Percentiles rank a stretch among this genome's conserved stretches.
Evolutionary conservation across 1,140 invertebrate genomes (phyloP).

Genomic region (Daktulosphaira vitifoliae): DNA sequence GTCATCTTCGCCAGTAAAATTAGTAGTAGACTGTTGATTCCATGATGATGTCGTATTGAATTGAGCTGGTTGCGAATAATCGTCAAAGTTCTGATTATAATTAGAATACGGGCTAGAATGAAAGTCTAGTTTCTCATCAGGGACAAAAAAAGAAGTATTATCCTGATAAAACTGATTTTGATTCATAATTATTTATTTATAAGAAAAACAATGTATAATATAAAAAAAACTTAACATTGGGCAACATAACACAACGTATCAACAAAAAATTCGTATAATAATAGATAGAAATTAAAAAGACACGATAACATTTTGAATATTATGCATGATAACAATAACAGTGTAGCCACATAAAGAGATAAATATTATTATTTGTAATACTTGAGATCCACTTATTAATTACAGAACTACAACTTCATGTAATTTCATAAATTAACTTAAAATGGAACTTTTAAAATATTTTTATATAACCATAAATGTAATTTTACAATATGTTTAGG

Average conservation of each 20-base stretch:
- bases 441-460: too few species aligned
- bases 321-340: slow-evolving; percentile 34
- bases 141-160: slow-evolving; percentile 1
- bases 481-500: too few species aligned
- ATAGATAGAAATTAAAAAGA: slow-evolving; percentile 49
- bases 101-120: not conserved
- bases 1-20: slow-evolving; percentile 56
- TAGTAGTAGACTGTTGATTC: not conserved
- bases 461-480: too few species aligned
- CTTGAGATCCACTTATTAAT: too few species aligned
- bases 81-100: slow-evolving; percentile 13
- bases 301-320: not conserved
- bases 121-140: slow-evolving; percentile 17
- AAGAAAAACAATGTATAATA: not conserved
- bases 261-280: not conserved
- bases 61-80: not conserved
- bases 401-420: too few species aligned
- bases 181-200: not conserved
- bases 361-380: too few species aligned
- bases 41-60: not conserved
- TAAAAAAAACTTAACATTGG: slow-evolving; percentile 46
- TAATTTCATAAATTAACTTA: too few species aligned
- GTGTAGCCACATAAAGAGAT: too few species aligned
- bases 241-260: slow-evolving; percentile 45
- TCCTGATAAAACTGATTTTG: slow-evolving; percentile 5